A percentile compares a stretch with the other conserved stretches of the same genome.
Evolutionary conservation across 2,113 vertebrate genomes (phyloP).

Genomic region (Alethe diademata): DNA sequence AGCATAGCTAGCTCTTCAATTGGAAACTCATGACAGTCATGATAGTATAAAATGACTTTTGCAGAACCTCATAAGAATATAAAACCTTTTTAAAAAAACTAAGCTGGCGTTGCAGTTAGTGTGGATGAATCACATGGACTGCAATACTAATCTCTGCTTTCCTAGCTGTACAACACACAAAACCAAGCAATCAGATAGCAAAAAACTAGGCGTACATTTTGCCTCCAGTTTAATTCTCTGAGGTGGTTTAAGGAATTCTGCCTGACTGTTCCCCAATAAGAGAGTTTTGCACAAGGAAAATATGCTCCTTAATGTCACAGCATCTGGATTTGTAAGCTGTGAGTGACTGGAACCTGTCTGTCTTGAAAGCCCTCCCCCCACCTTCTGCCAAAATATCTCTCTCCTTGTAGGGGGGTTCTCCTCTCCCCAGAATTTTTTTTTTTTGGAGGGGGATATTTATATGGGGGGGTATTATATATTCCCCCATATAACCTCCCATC

Average conservation of each 20-base stretch:
- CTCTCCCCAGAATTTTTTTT: too few relatives aligned
- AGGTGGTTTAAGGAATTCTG: background rate
- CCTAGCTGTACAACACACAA: background rate
- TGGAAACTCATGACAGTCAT: background rate
- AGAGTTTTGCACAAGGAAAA: background rate
- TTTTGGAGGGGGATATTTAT: background rate
- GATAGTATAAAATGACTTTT: background rate
- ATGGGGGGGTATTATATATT: background rate
- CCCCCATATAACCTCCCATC: background rate
- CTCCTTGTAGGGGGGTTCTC: background rate
- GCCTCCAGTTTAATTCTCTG: background rate
- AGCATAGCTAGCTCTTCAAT: background rate
- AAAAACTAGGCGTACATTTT: background rate
- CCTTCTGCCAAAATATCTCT: background rate
- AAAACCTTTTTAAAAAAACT: background rate
- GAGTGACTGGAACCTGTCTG: background rate
- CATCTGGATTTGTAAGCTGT: background rate
- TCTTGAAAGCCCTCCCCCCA: background rate
- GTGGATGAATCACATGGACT: background rate
- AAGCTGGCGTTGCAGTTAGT: background rate
- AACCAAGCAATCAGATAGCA: background rate
- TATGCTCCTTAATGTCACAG: background rate
- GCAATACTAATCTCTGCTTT: background rate
- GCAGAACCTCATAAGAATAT: background rate
- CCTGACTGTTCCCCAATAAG: background rate